Evolutionary conservation across 1,140 invertebrate species (phyloP).

Genomic region (Bradynema listronoti): DNA sequence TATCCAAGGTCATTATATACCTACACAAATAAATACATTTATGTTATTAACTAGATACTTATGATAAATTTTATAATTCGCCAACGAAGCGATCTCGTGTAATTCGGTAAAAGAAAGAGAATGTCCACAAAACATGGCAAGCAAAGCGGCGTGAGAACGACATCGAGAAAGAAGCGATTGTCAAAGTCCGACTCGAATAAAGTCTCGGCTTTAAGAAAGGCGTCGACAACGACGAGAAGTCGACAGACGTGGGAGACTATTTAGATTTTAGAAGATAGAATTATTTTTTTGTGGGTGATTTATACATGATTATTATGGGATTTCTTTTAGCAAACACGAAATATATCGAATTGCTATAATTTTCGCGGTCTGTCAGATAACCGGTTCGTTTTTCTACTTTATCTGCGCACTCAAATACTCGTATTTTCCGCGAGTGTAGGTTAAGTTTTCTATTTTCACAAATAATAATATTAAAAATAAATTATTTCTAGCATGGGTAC

Average conservation of each 20-base stretch:
- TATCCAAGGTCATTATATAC: too few relatives aligned
- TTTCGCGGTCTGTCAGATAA: conserved; percentile 20
- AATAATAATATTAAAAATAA: background rate
- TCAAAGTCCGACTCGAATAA: too few relatives aligned
- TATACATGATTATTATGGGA: background rate
- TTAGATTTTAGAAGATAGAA: background rate
- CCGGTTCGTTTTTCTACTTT: conserved; percentile 30
- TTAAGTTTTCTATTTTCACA: background rate
- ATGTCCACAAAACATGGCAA: too few relatives aligned
- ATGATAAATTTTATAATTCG: too few relatives aligned
- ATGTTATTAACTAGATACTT: too few relatives aligned
- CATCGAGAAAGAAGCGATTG: too few relatives aligned
- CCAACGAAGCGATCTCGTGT: too few relatives aligned
- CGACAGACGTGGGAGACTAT: background rate
- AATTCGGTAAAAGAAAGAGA: too few relatives aligned
- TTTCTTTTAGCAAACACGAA: background rate
- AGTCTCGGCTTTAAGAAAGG: background rate
- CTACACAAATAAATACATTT: too few relatives aligned
- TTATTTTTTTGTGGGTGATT: background rate
- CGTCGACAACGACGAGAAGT: background rate
- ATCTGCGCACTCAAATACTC: conserved; percentile 29
- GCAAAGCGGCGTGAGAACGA: too few relatives aligned
- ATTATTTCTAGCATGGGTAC: conserved; percentile 20
- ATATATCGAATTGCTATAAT: background rate
- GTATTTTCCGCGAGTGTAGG: conserved; percentile 6